Conservation (phyloP, 2,797 vertebrate genomes). For the Microhierax caerulescens region DNA sequence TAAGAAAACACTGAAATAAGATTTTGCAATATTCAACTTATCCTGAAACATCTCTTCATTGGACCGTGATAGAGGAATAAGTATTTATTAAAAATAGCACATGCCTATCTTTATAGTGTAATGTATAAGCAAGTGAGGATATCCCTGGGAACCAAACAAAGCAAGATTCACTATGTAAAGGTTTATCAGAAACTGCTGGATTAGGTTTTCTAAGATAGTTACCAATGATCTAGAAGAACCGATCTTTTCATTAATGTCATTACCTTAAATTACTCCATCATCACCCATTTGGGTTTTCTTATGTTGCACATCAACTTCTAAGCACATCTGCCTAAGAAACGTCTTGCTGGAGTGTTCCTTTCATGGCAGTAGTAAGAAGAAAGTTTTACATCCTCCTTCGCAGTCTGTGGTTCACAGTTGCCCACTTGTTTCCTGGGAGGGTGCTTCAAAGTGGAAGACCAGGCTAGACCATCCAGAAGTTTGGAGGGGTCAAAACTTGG, state of each 20-base stretch:
- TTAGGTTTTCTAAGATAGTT: background rate
- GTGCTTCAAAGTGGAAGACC: background rate
- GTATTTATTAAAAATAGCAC: background rate
- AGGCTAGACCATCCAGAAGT: background rate
- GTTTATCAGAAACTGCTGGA: background rate
- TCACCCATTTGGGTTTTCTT: background rate
- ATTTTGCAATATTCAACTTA: background rate
- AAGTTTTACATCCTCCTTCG: background rate
- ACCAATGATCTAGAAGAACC: background rate
- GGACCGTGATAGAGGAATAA: background rate
- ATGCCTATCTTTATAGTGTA: background rate
- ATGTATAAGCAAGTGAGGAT: background rate
- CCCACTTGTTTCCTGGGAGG: background rate
- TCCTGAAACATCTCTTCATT: background rate
- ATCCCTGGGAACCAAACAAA: background rate
- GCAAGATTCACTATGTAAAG: background rate
- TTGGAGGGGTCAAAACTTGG: background rate
- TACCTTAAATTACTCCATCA: background rate
- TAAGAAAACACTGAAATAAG: background rate
- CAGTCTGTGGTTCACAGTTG: background rate
- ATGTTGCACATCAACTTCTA: background rate
- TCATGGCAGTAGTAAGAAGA: background rate
- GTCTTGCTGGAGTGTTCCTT: background rate
- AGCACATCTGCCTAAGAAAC: background rate
- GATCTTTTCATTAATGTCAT: background rate